These are phyloP conservation scores for Allacma fusca DNA, from an alignment of 2,888 invertebrate genomes.

Conservation along the genomic window DNA sequence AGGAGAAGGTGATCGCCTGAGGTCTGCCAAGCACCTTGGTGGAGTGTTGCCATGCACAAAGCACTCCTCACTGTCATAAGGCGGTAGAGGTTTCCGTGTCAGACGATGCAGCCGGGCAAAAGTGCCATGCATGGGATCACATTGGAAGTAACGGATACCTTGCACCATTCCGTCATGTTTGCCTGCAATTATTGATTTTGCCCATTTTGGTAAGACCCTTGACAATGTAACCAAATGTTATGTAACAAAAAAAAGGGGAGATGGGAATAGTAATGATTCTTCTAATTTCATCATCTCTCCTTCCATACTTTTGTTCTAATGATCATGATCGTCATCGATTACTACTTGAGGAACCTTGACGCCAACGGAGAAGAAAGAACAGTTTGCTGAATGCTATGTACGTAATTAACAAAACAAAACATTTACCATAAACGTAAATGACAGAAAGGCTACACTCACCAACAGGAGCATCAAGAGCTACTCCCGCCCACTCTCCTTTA, in stretches of 20 bases:
- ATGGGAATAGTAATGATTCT: too few relatives aligned
- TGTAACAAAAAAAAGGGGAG: too few relatives aligned
- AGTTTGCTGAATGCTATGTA: too few relatives aligned
- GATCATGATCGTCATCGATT: too few relatives aligned
- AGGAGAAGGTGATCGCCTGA: conserved; percentile 47
- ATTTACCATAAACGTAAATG: not conserved
- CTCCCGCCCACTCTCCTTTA: conserved; percentile 97
- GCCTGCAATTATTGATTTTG: conserved; percentile 73
- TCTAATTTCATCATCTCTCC: too few relatives aligned
- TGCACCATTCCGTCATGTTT: conserved; percentile 97
- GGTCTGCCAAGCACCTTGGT: conserved; percentile 44
- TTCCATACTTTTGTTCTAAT: too few relatives aligned
- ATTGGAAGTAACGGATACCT: conserved; percentile 91
- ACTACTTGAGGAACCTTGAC: not conserved
- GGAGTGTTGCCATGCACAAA: conserved; percentile 47
- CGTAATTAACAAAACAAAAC: too few relatives aligned
- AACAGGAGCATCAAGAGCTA: conserved; percentile 92
- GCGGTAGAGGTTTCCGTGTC: conserved; percentile 74
- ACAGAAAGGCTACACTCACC: conserved; percentile 70
- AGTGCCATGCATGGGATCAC: conserved; percentile 89
- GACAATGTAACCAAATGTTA: too few relatives aligned
- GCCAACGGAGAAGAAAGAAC: not conserved
- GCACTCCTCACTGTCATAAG: conserved; percentile 60
- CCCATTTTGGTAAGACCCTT: too few relatives aligned
- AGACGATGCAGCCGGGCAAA: conserved; percentile 87